Evolutionary conservation across 2,888 invertebrate species (phyloP).

Genomic region (Thelaira solivaga): DNA sequence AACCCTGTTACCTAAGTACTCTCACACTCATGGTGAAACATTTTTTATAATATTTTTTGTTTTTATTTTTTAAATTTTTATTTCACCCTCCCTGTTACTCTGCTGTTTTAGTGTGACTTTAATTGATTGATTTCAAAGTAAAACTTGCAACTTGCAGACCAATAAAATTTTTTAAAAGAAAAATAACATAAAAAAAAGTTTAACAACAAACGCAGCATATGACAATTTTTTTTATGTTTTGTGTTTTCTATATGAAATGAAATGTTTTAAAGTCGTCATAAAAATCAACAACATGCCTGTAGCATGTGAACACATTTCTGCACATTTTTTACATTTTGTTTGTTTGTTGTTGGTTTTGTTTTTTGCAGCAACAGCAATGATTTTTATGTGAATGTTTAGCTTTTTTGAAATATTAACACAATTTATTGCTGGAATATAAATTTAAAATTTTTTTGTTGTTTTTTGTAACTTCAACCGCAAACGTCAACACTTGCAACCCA

Average conservation of each 20-base stretch:
- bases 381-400: conserved; percentile 4
- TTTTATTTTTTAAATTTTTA: too few species aligned
- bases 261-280: conserved; percentile 44
- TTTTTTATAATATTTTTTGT: background rate
- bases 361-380: background rate
- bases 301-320: background rate
- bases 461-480: conserved; percentile 12
- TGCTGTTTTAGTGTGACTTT: conserved; percentile 23
- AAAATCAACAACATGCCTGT: conserved; percentile 49
- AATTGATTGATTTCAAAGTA: conserved; percentile 55
- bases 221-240: conserved; percentile 11
- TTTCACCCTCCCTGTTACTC: too few species aligned
- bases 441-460: background rate
- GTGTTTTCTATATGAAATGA: too few species aligned
- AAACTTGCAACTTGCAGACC: conserved; percentile 35
- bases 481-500: conserved; percentile 39
- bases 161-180: conserved; percentile 9
- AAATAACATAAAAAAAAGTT: background rate
- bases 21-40: too few species aligned
- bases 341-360: background rate
- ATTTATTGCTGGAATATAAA: conserved; percentile 39
- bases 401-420: conserved; percentile 1
- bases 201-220: background rate
- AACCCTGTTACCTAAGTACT: too few species aligned
- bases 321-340: background rate